Conservation (phyloP, 2,113 vertebrate genomes). For the Pollachius pollachius region DNA sequence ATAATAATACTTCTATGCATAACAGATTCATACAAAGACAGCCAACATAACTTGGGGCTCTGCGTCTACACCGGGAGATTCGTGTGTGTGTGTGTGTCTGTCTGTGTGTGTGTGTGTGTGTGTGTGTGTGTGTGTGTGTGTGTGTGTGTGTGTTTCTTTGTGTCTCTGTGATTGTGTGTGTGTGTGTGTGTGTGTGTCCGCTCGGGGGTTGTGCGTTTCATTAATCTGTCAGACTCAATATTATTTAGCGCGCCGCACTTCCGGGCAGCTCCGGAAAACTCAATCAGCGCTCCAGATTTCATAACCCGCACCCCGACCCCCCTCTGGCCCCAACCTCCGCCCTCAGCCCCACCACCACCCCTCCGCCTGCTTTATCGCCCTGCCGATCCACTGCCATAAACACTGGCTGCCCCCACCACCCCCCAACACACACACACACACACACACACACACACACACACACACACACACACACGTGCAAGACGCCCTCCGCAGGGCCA, state of each 20-base stretch:
- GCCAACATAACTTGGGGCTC: background rate
- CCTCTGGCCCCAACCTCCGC: no score
- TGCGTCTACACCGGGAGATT: background rate
- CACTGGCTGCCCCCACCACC: slow-evolving; percentile 44
- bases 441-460: slow-evolving; percentile 20
- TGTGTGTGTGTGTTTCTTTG: slow-evolving; percentile 12
- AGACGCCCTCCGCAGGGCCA: slow-evolving; percentile 45
- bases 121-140: slow-evolving; percentile 17
- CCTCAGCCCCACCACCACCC: slow-evolving; percentile 67
- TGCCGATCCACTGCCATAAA: slow-evolving; percentile 79
- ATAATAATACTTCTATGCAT: background rate
- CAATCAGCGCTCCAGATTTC: slow-evolving; percentile 88
- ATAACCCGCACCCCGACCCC: slow-evolving; percentile 67
- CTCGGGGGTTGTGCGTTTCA: slow-evolving; percentile 63
- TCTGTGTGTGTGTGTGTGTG: slow-evolving; percentile 10
- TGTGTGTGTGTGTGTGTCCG: background rate
- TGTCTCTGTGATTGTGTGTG: slow-evolving; percentile 5
- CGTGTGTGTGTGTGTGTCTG: slow-evolving; percentile 12
- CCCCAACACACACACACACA: slow-evolving; percentile 56
- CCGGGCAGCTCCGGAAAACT: slow-evolving; percentile 70
- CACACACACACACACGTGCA: no score
- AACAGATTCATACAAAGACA: slow-evolving; percentile 24
- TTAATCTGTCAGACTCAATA: slow-evolving; percentile 75
- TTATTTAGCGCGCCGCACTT: slow-evolving; percentile 68
- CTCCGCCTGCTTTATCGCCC: slow-evolving; percentile 81